Evolutionary conservation across 2,888 invertebrate species (phyloP).

Genomic region (Disparrhopalites patrizii): DNA sequence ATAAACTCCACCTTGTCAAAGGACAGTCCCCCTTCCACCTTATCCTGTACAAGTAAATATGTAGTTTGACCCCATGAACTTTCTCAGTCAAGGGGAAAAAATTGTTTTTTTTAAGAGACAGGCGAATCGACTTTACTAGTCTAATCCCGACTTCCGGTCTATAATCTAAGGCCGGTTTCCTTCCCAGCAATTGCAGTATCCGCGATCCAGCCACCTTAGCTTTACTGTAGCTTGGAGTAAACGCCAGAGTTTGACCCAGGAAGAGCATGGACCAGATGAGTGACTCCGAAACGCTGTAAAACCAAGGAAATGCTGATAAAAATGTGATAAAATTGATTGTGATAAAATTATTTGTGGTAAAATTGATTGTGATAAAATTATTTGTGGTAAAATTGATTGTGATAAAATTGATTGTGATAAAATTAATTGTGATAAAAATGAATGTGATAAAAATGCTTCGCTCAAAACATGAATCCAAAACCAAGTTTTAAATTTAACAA

Average conservation of each 20-base stretch:
- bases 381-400: too few species aligned
- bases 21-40: constrained; percentile 53
- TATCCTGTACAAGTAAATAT: constrained; percentile 23
- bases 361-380: too few species aligned
- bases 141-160: too few species aligned
- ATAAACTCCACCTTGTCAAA: constrained; percentile 53
- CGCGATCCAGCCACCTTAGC: constrained; percentile 68
- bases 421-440: neutral
- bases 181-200: constrained; percentile 59
- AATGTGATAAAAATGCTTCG: neutral
- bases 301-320: too few species aligned
- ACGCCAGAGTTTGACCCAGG: constrained; percentile 60
- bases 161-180: constrained; percentile 55
- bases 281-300: constrained; percentile 65
- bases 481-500: too few species aligned
- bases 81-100: too few species aligned
- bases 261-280: constrained; percentile 52
- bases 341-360: too few species aligned
- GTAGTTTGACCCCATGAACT: neutral
- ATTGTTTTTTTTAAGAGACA: too few species aligned
- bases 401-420: neutral
- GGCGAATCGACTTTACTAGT: too few species aligned
- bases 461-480: too few species aligned
- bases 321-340: too few species aligned
- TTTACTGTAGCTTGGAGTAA: constrained; percentile 77